Percentiles rank a stretch among this genome's conserved stretches.
Conservation (phyloP, 1,140 invertebrate genomes). For the Stratiolaelaps scimitus region DNA sequence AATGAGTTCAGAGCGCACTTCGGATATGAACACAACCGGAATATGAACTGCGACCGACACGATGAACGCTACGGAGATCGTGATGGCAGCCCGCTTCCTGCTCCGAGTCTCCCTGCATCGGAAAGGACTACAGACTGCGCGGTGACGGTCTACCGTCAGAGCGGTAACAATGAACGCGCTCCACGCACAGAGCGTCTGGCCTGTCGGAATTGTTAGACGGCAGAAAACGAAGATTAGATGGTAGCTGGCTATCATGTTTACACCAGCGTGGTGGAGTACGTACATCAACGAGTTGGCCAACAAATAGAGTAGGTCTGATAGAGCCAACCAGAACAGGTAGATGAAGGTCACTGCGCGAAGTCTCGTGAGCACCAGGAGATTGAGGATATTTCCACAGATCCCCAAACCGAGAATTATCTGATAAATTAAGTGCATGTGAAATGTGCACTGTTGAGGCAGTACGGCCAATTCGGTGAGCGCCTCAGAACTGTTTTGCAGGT, state of each 20-base stretch:
- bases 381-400: slow-evolving; percentile 59
- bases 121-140: slow-evolving; percentile 41
- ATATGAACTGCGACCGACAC: background rate
- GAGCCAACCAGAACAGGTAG: slow-evolving; percentile 58
- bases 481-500: no score
- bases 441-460: no score
- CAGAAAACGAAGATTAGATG: background rate
- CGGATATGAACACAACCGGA: background rate
- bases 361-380: slow-evolving; percentile 57
- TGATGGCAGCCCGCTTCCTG: slow-evolving; percentile 35
- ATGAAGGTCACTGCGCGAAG: slow-evolving; percentile 60
- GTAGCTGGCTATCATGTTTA: background rate
- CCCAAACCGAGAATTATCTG: slow-evolving; percentile 55
- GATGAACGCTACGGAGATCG: slow-evolving; percentile 1
- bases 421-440: no score
- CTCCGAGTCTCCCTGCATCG: slow-evolving; percentile 41
- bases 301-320: slow-evolving; percentile 49
- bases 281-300: slow-evolving; percentile 48
- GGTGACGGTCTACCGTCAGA: slow-evolving; percentile 42
- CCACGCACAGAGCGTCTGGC: slow-evolving; percentile 54
- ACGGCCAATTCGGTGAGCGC: no score
- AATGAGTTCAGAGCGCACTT: background rate
- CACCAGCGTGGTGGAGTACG: background rate
- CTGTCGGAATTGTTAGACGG: slow-evolving; percentile 40
- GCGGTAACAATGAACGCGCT: slow-evolving; percentile 43